Evolutionary conservation across 2,797 vertebrate species (phyloP).

Genomic region (Salmo trutta): DNA sequence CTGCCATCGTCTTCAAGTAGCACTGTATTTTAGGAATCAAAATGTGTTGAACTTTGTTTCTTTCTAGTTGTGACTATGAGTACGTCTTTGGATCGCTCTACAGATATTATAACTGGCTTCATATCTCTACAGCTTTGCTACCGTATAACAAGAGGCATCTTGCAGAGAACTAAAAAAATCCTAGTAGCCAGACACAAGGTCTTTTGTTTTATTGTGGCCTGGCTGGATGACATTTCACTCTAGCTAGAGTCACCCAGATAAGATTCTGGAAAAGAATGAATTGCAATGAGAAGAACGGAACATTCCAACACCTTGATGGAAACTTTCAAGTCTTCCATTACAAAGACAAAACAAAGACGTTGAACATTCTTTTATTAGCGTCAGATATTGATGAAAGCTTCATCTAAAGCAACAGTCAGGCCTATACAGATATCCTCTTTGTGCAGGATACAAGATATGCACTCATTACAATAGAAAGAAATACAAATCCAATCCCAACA

Average conservation of each 20-base stretch:
- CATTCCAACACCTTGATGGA: not conserved
- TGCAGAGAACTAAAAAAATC: not conserved
- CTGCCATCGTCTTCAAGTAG: not conserved
- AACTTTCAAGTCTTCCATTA: not conserved
- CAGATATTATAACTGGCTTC: not conserved
- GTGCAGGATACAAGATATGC: constrained; percentile 39
- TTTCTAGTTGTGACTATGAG: not conserved
- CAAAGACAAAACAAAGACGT: constrained; percentile 10
- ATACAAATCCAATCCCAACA: constrained; percentile 78
- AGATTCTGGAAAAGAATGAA: not conserved
- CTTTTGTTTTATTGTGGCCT: not conserved
- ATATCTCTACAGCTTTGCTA: not conserved
- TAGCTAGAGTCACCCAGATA: not conserved
- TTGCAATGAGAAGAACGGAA: not conserved
- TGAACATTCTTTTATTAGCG: constrained; percentile 45
- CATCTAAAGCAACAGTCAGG: constrained; percentile 49
- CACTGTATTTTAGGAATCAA: not conserved
- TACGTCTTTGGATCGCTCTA: not conserved
- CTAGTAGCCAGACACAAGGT: not conserved
- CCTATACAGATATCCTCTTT: constrained; percentile 37
- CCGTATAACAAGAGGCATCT: not conserved
- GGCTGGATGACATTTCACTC: not conserved
- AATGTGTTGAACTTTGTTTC: not conserved
- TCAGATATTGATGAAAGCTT: constrained; percentile 48
- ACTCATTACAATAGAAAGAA: constrained; percentile 74